Conservation (phyloP, 2,888 invertebrate genomes). For the Eurois occulta region DNA sequence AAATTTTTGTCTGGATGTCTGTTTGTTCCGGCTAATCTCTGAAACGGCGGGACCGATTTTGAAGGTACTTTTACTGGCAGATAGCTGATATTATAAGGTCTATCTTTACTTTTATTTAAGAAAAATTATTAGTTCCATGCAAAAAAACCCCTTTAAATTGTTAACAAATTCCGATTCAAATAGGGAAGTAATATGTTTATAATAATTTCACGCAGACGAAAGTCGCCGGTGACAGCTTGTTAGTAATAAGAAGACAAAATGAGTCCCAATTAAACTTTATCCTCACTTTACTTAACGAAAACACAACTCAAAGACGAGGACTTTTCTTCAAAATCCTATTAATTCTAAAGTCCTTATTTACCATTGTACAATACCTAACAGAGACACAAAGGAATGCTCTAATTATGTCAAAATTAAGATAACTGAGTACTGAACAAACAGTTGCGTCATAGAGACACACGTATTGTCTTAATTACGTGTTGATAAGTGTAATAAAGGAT, state of each 20-base stretch:
- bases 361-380: conserved; percentile 17
- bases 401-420: conserved; percentile 47
- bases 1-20: too few relatives aligned
- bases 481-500: conserved; percentile 2
- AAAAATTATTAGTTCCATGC: too few relatives aligned
- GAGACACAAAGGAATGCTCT: conserved; percentile 30
- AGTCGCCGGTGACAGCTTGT: not conserved
- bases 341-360: conserved; percentile 13
- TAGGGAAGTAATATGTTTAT: too few relatives aligned
- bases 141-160: too few relatives aligned
- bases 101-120: too few relatives aligned
- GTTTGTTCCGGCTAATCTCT: not conserved
- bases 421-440: conserved; percentile 45
- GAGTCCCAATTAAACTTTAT: conserved; percentile 9
- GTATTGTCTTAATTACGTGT: conserved; percentile 23
- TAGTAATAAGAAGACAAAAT: conserved; percentile 1
- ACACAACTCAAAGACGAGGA: conserved; percentile 14
- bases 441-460: conserved; percentile 25
- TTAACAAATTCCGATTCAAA: too few relatives aligned
- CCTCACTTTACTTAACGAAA: not conserved
- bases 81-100: too few relatives aligned
- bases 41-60: not conserved
- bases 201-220: too few relatives aligned
- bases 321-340: conserved; percentile 14
- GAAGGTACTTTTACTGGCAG: too few relatives aligned